Conservation (phyloP, 2,113 vertebrate species). For the Oncorhynchus clarkii region DNA sequence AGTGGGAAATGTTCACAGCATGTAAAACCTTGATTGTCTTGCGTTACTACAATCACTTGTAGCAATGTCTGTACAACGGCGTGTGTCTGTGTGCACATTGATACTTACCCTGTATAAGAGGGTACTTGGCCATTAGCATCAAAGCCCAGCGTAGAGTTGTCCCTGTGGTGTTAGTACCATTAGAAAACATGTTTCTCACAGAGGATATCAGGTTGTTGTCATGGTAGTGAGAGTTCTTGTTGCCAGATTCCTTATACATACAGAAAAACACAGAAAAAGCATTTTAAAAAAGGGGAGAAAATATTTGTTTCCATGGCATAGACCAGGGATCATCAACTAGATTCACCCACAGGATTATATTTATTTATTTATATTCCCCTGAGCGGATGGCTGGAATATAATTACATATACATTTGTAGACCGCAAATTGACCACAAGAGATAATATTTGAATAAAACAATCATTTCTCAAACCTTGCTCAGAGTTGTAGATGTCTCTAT, state of each 20-base stretch:
- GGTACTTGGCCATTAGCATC: constrained; percentile 66
- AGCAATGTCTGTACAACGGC: neutral
- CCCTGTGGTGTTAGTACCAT: constrained; percentile 63
- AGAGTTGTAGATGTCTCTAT: too few relatives aligned
- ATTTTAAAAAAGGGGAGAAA: neutral
- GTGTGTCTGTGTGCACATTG: neutral
- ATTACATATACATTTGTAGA: too few relatives aligned
- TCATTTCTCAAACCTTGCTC: too few relatives aligned
- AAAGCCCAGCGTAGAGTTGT: constrained; percentile 58
- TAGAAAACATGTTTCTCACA: constrained; percentile 58
- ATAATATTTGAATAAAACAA: too few relatives aligned
- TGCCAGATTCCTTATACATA: constrained; percentile 18
- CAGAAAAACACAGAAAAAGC: neutral
- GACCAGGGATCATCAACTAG: too few relatives aligned
- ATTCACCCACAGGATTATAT: too few relatives aligned
- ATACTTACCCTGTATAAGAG: constrained; percentile 69
- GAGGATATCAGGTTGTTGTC: constrained; percentile 47
- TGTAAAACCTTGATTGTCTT: neutral
- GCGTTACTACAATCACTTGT: neutral
- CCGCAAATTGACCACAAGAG: too few relatives aligned
- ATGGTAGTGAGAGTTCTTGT: constrained; percentile 32
- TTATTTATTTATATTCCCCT: too few relatives aligned
- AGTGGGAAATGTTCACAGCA: too few relatives aligned
- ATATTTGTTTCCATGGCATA: neutral
- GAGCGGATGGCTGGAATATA: too few relatives aligned